Base-by-base conservation (phyloP, 2,113 vertebrate genomes). In the Anas platyrhynchos region DNA sequence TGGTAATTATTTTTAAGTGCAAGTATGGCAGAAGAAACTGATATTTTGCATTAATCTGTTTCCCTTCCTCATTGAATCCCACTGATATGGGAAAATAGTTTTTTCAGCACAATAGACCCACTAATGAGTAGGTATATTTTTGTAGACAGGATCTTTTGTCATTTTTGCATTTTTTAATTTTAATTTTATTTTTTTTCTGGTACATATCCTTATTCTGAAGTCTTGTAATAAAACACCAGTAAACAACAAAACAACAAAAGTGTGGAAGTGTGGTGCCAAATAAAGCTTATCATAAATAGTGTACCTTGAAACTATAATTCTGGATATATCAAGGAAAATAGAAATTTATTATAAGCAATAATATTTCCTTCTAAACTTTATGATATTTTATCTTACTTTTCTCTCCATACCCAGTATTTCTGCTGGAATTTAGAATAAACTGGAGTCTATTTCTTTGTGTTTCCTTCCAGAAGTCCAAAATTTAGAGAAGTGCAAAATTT, bases 231-330 rank as follows among this genome's bases (percentile, higher is more conserved):
- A 92, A 83, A 46, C 31, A 77, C 48, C 41, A 89, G 91, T 88
- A 89, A 93, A 56, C 11, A 76, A 55, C 11, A 83, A 89, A 93
- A 56, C 11, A 76, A 55, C 11, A 81, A 58, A 95, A 91, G 17
- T 86, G 52, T 61, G 78, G 62, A 94, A 90, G 92, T 5, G 31
- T 43, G 12, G 34, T 67, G 41, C 16, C 52, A 90, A 94, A 88
- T 83, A 87, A 27, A 26, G 1, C 27, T 94, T 77, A 25, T 76
- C 13, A 27, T 76, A 43, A 86, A 93, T 67, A 27, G 4, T 27
- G 10, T 58, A 76, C 32, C 54, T 91, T 96, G 87, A 95, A 86
- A 80, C 92, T 89, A 50, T 89, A 36, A 7, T 78, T 89, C 14
- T 92, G 43, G 17, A 41, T 58, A 96, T 82, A 26, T 29, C 65